phyloP scores from a whole-genome alignment of 1,140 invertebrate genomes.

The Magallana gigas region DNA sequence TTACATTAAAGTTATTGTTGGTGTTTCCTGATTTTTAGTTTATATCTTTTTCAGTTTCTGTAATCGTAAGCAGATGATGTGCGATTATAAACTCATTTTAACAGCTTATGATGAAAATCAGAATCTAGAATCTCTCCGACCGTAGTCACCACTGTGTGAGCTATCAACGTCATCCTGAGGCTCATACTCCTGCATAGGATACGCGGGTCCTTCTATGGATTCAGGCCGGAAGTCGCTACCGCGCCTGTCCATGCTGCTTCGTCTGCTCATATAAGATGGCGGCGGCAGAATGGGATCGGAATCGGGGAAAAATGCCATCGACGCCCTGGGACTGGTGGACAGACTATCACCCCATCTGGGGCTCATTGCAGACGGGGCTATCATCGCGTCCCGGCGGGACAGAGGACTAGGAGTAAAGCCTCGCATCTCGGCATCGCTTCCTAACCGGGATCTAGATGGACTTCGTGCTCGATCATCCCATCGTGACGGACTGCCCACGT shows the following conservation, averaged over 20 bases:
- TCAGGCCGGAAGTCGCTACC: conserved; percentile 56
- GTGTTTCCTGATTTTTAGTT: too few relatives aligned
- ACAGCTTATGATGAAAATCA: not conserved
- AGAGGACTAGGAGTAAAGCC: conserved; percentile 67
- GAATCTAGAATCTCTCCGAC: conserved; percentile 47
- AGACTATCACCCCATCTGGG: conserved; percentile 71
- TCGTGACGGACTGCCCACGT: conserved; percentile 64
- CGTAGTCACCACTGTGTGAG: conserved; percentile 43
- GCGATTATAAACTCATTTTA: too few relatives aligned
- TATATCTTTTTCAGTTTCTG: too few relatives aligned
- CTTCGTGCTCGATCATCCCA: conserved; percentile 70
- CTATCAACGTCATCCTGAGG: conserved; percentile 48
- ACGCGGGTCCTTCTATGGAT: conserved; percentile 52
- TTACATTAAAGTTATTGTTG: too few relatives aligned
- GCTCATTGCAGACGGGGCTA: conserved; percentile 65
- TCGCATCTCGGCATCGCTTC: conserved; percentile 72
- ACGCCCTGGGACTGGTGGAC: conserved; percentile 69
- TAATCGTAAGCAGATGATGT: too few relatives aligned
- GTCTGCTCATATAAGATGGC: conserved; percentile 45
- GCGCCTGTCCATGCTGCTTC: conserved; percentile 46
- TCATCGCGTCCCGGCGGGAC: conserved; percentile 64
- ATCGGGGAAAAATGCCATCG: conserved; percentile 72
- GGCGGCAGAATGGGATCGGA: conserved; percentile 64
- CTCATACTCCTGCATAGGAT: conserved; percentile 50
- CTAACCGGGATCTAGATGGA: conserved; percentile 70